These are phyloP conservation scores for Drosophila gaucha DNA, from an alignment of 2,888 invertebrate genomes.

Conservation along the genomic window DNA sequence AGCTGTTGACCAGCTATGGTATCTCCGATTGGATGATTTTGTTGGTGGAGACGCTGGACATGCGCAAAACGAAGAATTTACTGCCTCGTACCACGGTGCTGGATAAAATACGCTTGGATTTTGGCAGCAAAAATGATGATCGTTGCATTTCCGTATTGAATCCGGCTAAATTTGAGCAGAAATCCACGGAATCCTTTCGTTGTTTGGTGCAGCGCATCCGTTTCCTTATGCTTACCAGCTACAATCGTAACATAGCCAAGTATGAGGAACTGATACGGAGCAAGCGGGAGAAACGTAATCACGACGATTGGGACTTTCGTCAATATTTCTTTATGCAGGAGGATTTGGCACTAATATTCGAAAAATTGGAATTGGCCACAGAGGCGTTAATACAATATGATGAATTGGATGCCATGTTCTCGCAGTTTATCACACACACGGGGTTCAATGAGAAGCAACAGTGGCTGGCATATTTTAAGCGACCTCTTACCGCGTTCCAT, in stretches of 20 bases:
- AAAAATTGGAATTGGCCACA: conserved; percentile 96
- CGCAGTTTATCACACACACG: conserved; percentile 98
- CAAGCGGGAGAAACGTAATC: conserved; percentile 95
- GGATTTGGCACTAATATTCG: conserved; percentile 96
- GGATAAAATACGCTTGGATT: conserved; percentile 97
- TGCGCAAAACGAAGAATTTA: conserved; percentile 95
- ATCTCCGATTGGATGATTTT: conserved; percentile 97
- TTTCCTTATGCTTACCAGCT: conserved; percentile 91
- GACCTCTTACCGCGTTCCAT: conserved; percentile 92
- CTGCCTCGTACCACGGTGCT: conserved; percentile 96
- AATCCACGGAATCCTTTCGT: conserved; percentile 96
- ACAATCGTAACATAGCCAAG: conserved; percentile 92
- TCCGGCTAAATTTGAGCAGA: conserved; percentile 94
- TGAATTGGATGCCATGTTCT: conserved; percentile 97
- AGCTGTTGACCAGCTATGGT: conserved; percentile 89
- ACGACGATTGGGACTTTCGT: conserved; percentile 96
- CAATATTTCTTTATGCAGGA: conserved; percentile 97
- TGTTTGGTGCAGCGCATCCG: conserved; percentile 93
- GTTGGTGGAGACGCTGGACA: conserved; percentile 95
- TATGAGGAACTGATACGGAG: conserved; percentile 96
- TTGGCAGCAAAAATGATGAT: conserved; percentile 94
- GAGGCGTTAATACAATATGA: conserved; percentile 98
- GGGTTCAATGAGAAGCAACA: conserved; percentile 93
- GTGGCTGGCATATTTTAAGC: conserved; percentile 93
- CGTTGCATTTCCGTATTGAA: conserved; percentile 96